phyloP scores from a whole-genome alignment of 2,113 vertebrate species.

The Nycticorax nycticorax region DNA sequence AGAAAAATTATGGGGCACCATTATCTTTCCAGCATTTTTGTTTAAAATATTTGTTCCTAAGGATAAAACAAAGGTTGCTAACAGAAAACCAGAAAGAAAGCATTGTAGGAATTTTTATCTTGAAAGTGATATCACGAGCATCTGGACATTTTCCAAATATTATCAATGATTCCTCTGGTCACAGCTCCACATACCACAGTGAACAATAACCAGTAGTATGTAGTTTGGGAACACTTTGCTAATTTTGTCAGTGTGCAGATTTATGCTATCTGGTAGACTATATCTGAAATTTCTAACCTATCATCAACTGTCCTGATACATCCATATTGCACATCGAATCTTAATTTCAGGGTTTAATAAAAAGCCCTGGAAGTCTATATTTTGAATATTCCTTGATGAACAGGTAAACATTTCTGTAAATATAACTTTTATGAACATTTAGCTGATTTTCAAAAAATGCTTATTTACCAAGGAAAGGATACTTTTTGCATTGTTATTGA shows the following conservation, averaged over 20 bases:
- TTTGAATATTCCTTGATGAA: background rate
- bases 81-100: background rate
- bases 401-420: background rate
- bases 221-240: background rate
- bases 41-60: background rate
- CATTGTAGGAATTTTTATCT: background rate
- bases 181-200: background rate
- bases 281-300: background rate
- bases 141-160: background rate
- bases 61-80: background rate
- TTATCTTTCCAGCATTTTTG: background rate
- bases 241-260: background rate
- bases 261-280: background rate
- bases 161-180: background rate
- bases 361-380: background rate
- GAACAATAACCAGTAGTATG: background rate
- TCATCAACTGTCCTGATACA: background rate
- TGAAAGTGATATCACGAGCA: background rate
- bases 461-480: background rate
- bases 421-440: background rate
- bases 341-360: background rate
- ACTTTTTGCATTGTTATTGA: background rate
- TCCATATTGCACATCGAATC: background rate
- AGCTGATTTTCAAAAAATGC: background rate
- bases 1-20: background rate